Base-by-base conservation (phyloP, 1,140 invertebrate species). In the Physella acuta region DNA sequence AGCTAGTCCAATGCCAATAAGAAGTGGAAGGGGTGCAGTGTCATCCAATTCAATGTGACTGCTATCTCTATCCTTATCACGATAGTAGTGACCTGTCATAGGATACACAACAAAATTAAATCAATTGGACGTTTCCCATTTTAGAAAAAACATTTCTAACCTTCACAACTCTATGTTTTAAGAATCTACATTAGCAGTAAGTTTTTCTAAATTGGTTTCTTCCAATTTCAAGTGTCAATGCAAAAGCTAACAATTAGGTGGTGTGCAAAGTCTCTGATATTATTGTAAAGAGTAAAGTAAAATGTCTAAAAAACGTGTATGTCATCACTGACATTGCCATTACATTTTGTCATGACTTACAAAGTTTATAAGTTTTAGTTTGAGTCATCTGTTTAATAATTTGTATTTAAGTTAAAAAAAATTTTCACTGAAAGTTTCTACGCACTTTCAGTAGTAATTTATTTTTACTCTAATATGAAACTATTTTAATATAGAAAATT, bases 11-110 rank as follows among this genome's bases (percentile, higher is more conserved):
- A 64, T 64, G 17, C 62, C 62, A 33, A 64, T 64, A 8, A 64
- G 44, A 1, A 64, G 49, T 14, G 62, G 62, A 3, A 64, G 62
- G 1, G 62, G 62, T 20, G 62, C 62, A 17, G 62, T 64, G 28
- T 64, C 62, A 64, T 64, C 62, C 28, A 64, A 30, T 20, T 64
- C 62, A 52, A 64, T 33, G 44, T 64, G n/a, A n/a, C n/a, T n/a
- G n/a, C 39, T 44, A 11, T 44, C 20, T 8, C 8, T 20, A 11
- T 44, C 8, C 20, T 20, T 44, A 44, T 8, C 39, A 11, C 20
- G 39, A 8, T 8, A 44, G 39, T 8, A 8, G 8, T 44, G 39
- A 44, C 39, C 20, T 11, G 8, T 11, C 20, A 44, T 20, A 44
- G n/a, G 39, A 44, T 44, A 20, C 8, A 44, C 8, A 44, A 44